Evolutionary conservation across 2,888 invertebrate species (phyloP), one percentile per base, ranked within the genome.

Genomic region (Troides aeacus): DNA sequence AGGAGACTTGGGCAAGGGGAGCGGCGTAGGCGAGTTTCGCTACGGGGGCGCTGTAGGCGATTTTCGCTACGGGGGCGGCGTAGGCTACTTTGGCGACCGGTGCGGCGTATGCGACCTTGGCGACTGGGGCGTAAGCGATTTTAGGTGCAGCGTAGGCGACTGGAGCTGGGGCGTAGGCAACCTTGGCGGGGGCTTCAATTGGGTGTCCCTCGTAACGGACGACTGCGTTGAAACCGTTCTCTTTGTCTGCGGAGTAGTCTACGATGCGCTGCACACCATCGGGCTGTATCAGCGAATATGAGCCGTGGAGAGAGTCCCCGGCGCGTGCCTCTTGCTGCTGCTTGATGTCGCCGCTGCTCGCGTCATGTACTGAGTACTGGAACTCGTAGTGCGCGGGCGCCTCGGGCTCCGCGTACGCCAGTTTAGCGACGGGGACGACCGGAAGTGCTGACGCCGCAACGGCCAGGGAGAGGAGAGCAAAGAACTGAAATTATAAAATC

Each of bases 231-330:
- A 92, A 93, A 58, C 93, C 93, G 78, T 88, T 77, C 70, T 79
- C 84, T 65, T 84, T 83, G 79, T 92, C 91, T 24, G 91, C 79
- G 76, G 88, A 86, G 84, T 92, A 92, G 70, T 91, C 90, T 10
- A 92, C 92, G 72, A 92, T 86, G 73, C 92, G 88, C 76, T 81
- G 84, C 57, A 87, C 84, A 0, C 93, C 92, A 63, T 93, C 92
- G 72, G 92, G 91, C 72, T 93, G 92, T 56, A 93, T 81, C 21
- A 93, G 85, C 7, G 92, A 90, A 85, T 92, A 92, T 39, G 86
- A 89, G 71, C 93, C 92, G 62, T 89, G 89, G 61, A 92, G 90
- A 71, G 78, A 81, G 76, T 93, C 89, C 6, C 92, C 92, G 73
- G 80, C 77, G 74, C 92, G 92, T 64, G 83, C 77, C 74, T 92